Base-by-base conservation (phyloP, 2,888 invertebrate genomes). In the Cantharis rustica region DNA sequence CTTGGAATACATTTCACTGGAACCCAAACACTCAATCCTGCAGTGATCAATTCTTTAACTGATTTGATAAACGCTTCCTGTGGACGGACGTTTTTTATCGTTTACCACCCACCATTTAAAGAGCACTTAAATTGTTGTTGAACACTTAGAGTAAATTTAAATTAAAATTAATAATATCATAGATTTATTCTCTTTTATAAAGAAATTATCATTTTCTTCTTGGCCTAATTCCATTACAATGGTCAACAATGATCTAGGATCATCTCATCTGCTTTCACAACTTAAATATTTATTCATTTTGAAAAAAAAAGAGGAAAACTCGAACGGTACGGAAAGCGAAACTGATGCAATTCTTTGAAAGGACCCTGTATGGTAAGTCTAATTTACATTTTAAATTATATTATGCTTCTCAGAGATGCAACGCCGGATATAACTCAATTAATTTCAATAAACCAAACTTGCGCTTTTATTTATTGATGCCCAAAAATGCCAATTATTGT, bases 51-150 rank as follows among this genome's bases (percentile, higher is more conserved):
- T 71, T 66, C 62, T 78, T 62, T 71, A 71, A 68, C 75, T 70
- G 69, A 72, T 76, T 75, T 75, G 78, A 78, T 78, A 78, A 73
- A 68, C n/a, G 68, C 66, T 75, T 78, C 78, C 78, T 78, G 78
- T 64, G 16, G 27, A 78, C 75, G 73, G 73, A 75, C 75, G 72
- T 73, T 73, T 78, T 71, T 75, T 75, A 75, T 78, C 78, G 62
- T 68, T 72, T 73, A 72, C 71, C 75, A 76, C 78, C 78, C 78
- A 78, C 78, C 69, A 68, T 61, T 77, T 77, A 71, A 75, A 68
- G 69, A 61, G 69, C 69, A 75, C 75, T 77, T 75, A 75, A 71
- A 71, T 76, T 72, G 68, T 66, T 73, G 73, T 73, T 71, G 71
- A 64, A 73, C 73, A 70, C 69, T 73, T 68, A 47, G 23, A 61